Conservation (phyloP, 2,113 vertebrate species). For the Pelvicachromis taeniatus region DNA sequence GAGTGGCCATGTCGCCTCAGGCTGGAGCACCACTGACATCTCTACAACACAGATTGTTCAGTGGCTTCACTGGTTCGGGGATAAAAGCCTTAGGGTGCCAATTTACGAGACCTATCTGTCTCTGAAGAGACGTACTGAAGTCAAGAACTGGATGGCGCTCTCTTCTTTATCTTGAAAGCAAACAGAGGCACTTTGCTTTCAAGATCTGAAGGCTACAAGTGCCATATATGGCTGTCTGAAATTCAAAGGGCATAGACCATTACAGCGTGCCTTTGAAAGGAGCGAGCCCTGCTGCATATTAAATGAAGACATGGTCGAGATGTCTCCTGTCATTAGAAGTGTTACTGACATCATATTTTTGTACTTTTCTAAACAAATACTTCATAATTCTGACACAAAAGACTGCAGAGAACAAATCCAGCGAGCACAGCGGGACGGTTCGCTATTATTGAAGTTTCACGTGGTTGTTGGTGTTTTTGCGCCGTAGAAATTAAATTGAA, state of each 20-base stretch:
- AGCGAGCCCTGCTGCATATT: neutral
- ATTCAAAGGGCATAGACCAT: conserved; percentile 55
- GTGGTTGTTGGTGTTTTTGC: neutral
- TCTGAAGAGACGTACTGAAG: conserved; percentile 33
- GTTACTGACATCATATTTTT: neutral
- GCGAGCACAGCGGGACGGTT: neutral
- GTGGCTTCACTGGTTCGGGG: neutral
- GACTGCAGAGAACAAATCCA: neutral
- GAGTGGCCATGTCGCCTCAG: neutral
- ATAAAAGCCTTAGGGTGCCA: conserved; percentile 24
- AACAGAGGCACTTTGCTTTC: neutral
- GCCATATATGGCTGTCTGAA: conserved; percentile 8
- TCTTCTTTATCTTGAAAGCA: conserved; percentile 34
- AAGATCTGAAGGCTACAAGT: conserved; percentile 40
- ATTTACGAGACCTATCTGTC: conserved; percentile 27
- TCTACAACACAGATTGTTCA: neutral
- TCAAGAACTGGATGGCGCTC: conserved; percentile 16
- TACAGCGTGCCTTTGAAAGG: conserved; percentile 3
- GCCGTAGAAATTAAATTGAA: neutral
- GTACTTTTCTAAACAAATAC: neutral
- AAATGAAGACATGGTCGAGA: neutral
- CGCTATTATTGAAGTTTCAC: neutral
- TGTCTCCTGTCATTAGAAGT: neutral
- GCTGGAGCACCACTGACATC: neutral
- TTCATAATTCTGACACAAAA: neutral